Base-by-base conservation (phyloP, 2,797 vertebrate genomes). In the Sebastes minor region DNA sequence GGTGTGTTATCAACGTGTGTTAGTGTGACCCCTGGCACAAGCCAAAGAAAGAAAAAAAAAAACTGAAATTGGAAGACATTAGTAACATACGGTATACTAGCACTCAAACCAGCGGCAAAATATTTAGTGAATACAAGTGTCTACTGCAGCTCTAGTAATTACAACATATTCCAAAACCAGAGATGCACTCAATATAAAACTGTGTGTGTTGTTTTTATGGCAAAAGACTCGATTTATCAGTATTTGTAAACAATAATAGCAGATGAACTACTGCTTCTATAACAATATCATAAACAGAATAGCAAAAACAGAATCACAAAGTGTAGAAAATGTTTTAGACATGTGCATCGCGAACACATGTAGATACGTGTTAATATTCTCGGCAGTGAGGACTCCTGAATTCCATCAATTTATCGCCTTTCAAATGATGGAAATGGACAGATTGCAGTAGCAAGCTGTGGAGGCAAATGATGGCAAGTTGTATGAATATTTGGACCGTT, bases 351-450 rank as follows among this genome's bases (percentile, higher is more conserved):
- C 12, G 49, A 62, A 72, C 5, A 62, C 11, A 28, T 14, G 22
- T 32, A 12, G 16, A 25, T 8, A 49, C 28, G 55, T 49, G 20
- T 6, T 38, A 53, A 6, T 57, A 42, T 57, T 80, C 20, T 77
- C 28, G 1, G 46, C 68, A 88, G 86, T 82, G 85, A 89, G 81
- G 81, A 90, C 84, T 92, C 89, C 91, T 88, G 77, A 90, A 53
- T 83, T 89, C 81, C 82, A 90, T 85, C 81, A 71, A n/a, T 80
- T 81, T 84, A 79, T 76, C 18, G 23, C 77, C 60, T 71, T 63
- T 88, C 56, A 89, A 89, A 86, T 86, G 82, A 94, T 89, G 90
- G 86, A 92, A 84, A 88, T 88, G 85, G 80, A 92, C 82, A 79
- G 72, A 87, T 33, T 85, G 87, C 84, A 87, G 82, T 32, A 74